Evolutionary conservation across 2,888 invertebrate species (phyloP).

Genomic region (Microplitis deprimator): DNA sequence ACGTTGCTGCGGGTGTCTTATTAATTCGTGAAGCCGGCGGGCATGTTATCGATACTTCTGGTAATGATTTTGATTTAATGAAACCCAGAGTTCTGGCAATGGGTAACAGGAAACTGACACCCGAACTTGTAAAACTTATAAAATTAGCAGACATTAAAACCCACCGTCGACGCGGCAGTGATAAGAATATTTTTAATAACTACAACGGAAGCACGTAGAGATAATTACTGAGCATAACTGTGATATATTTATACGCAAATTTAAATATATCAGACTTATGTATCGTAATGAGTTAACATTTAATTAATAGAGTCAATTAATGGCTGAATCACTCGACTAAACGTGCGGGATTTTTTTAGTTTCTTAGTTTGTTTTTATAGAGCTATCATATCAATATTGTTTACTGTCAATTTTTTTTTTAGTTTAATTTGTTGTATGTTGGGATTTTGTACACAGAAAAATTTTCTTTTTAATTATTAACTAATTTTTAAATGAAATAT

Average conservation of each 20-base stretch:
- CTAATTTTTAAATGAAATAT: no score
- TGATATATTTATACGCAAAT: neutral
- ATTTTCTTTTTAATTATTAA: no score
- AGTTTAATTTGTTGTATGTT: neutral
- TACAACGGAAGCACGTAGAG: neutral
- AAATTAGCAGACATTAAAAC: conserved; percentile 72
- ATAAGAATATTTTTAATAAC: neutral
- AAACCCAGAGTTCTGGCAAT: conserved; percentile 75
- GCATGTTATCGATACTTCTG: conserved; percentile 76
- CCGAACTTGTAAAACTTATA: conserved; percentile 72
- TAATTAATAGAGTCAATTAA: neutral
- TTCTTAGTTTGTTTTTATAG: neutral
- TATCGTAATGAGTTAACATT: neutral
- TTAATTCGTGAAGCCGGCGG: conserved; percentile 86
- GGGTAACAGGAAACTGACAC: conserved; percentile 72
- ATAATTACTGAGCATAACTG: neutral
- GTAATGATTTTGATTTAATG: conserved; percentile 75
- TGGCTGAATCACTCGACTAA: neutral
- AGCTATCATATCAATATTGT: neutral
- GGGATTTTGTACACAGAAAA: no score
- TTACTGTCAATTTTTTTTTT: neutral
- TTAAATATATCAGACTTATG: neutral
- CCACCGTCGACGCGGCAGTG: conserved; percentile 49
- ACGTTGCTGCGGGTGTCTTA: conserved; percentile 82
- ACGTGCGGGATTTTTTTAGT: neutral